Percentiles rank a stretch among this genome's conserved stretches.
Evolutionary conservation across 2,113 vertebrate genomes (phyloP).

Genomic region (Grus americana): DNA sequence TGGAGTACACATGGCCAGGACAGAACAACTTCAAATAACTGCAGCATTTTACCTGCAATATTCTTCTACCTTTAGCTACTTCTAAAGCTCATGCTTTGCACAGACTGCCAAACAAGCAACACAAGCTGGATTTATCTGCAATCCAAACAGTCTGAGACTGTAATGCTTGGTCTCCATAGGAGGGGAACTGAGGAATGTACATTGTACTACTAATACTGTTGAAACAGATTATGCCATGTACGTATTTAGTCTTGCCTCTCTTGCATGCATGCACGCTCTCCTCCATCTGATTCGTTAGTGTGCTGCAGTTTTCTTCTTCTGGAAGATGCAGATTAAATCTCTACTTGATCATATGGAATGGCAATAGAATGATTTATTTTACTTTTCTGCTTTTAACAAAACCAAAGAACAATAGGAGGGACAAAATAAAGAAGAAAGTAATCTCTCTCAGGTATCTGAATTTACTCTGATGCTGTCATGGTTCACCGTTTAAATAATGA

Average conservation of each 20-base stretch:
- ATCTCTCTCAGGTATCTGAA: background rate
- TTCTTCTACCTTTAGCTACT: background rate
- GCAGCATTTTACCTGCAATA: background rate
- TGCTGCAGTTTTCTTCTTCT: background rate
- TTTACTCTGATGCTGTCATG: background rate
- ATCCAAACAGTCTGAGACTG: background rate
- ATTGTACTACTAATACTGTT: accelerated
- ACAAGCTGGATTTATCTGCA: background rate
- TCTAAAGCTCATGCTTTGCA: background rate
- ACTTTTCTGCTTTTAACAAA: background rate
- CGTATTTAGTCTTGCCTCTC: background rate
- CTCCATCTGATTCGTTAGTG: background rate
- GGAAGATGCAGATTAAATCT: background rate
- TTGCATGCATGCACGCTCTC: background rate
- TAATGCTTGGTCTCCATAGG: background rate
- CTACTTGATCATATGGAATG: background rate
- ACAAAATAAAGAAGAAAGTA: background rate
- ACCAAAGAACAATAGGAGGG: background rate
- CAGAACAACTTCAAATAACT: background rate
- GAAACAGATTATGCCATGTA: background rate
- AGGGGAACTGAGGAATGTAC: background rate
- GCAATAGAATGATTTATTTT: background rate
- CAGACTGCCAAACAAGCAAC: background rate
- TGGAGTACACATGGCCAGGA: background rate
- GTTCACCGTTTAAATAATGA: background rate